Evolutionary conservation across 2,888 invertebrate genomes (phyloP).

Genomic region (Eurois occulta): DNA sequence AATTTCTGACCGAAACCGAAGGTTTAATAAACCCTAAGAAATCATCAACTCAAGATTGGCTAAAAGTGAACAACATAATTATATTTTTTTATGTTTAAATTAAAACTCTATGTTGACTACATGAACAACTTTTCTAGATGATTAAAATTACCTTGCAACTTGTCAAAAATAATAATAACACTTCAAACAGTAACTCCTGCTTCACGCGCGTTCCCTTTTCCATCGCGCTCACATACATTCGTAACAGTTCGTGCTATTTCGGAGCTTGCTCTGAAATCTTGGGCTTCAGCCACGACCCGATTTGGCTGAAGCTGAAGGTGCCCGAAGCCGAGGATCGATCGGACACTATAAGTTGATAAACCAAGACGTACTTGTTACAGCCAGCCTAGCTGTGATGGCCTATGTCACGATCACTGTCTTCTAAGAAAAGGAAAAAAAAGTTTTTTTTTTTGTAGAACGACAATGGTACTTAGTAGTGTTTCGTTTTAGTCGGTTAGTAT

Average conservation of each 20-base stretch:
- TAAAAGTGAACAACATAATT: not conserved
- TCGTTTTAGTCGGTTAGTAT: conserved; percentile 1
- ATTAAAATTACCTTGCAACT: not conserved
- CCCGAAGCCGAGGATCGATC: not conserved
- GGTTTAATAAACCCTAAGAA: too few species aligned
- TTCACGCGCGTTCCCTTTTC: not conserved
- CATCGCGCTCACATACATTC: not conserved
- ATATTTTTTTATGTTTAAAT: not conserved
- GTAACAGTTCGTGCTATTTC: not conserved
- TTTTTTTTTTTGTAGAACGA: not conserved
- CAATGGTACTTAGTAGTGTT: not conserved
- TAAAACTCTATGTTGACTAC: not conserved
- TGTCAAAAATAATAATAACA: not conserved
- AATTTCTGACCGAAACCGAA: too few species aligned
- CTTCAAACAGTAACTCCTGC: not conserved
- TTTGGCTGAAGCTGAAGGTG: not conserved
- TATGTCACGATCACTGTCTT: not conserved
- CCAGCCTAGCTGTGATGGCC: conserved; percentile 26
- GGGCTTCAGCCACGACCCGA: not conserved
- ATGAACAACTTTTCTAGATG: not conserved
- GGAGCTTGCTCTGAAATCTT: not conserved
- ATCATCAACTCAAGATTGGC: too few species aligned
- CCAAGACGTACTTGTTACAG: conserved; percentile 24
- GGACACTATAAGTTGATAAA: not conserved
- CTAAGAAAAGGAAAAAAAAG: not conserved